These are phyloP conservation scores for Nipponacmea schrenckii DNA, from an alignment of 2,888 invertebrate species.

Conservation along the genomic window DNA sequence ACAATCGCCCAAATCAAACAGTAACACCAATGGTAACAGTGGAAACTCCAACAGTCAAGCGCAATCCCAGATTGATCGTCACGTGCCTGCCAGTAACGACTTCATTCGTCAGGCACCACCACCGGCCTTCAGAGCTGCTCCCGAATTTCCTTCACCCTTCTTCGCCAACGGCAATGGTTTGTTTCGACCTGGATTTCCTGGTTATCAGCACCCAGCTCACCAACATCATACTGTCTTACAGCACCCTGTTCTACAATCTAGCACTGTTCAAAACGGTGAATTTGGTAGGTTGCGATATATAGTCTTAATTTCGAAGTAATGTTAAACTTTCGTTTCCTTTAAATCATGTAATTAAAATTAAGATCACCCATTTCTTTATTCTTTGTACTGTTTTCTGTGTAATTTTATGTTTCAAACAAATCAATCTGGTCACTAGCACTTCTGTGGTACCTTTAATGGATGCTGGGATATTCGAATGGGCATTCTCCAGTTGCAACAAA, in stretches of 20 bases:
- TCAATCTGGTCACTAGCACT: no score
- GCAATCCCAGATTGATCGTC: constrained; percentile 21
- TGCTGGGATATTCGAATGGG: no score
- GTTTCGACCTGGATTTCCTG: constrained; percentile 63
- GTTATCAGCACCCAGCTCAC: constrained; percentile 62
- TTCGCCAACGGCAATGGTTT: constrained; percentile 65
- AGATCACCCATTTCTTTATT: no score
- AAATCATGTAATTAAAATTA: no score
- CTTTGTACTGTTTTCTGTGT: no score
- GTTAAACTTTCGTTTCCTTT: no score
- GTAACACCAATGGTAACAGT: constrained; percentile 29
- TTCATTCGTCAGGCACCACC: constrained; percentile 57
- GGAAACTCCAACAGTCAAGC: constrained; percentile 30
- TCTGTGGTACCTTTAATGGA: no score
- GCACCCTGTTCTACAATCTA: constrained; percentile 52
- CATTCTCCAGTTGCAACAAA: no score
- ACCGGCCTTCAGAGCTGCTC: constrained; percentile 58
- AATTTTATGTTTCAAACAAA: no score
- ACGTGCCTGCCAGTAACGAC: constrained; percentile 42
- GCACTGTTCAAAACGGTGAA: constrained; percentile 60
- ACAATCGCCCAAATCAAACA: constrained; percentile 25
- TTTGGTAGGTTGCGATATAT: constrained; percentile 26
- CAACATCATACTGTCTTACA: constrained; percentile 54
- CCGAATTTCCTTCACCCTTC: constrained; percentile 63
- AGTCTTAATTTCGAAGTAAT: no score